These are phyloP conservation scores for Drosophila nasuta DNA, from an alignment of 1,140 invertebrate species.

Conservation along the genomic window DNA sequence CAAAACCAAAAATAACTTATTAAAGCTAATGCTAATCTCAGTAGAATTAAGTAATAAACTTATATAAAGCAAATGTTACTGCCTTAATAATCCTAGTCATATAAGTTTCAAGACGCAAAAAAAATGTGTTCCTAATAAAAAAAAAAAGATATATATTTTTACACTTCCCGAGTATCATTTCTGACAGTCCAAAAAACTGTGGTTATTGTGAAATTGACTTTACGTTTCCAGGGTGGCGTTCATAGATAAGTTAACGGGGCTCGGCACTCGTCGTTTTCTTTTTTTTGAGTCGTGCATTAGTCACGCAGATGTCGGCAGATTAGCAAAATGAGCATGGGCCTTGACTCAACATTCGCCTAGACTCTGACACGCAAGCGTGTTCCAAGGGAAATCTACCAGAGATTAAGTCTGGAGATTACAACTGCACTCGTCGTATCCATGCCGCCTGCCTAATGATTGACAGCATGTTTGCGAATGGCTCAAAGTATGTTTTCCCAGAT, in stretches of 20 bases:
- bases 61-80: slow-evolving; percentile 39
- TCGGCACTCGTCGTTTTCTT: not conserved
- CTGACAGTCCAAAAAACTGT: slow-evolving; percentile 4
- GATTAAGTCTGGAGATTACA: slow-evolving; percentile 27
- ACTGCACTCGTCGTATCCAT: not conserved
- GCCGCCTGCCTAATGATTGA: slow-evolving; percentile 21
- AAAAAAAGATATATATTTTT: slow-evolving; percentile 29
- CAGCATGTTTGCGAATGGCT: not conserved
- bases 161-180: slow-evolving; percentile 6
- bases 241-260: slow-evolving; percentile 31
- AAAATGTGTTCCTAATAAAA: slow-evolving; percentile 35
- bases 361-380: not conserved
- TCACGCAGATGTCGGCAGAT: slow-evolving; percentile 43
- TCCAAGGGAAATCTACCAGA: not conserved
- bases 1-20: slow-evolving; percentile 41
- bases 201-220: slow-evolving; percentile 44
- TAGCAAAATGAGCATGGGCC: slow-evolving; percentile 7
- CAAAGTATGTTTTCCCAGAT: not conserved
- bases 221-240: slow-evolving; percentile 22
- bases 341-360: not conserved
- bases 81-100: slow-evolving; percentile 37
- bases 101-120: slow-evolving; percentile 32
- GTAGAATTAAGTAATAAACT: slow-evolving; percentile 46
- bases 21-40: slow-evolving; percentile 69
- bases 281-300: slow-evolving; percentile 25